These are phyloP conservation scores for Brachionus paranguensis DNA, from an alignment of 1,140 invertebrate species.

Conservation along the genomic window DNA sequence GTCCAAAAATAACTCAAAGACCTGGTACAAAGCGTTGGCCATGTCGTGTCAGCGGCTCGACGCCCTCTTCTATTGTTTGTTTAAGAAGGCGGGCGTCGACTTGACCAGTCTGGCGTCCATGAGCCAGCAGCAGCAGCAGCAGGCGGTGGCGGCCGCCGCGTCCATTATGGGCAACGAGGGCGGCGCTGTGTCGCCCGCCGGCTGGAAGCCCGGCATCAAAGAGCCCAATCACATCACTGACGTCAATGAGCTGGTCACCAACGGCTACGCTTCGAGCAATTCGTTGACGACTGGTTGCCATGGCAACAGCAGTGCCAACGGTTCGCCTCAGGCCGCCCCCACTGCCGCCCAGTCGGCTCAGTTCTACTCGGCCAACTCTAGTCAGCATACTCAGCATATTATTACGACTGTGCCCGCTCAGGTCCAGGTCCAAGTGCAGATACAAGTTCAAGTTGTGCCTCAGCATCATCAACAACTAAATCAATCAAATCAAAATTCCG, in stretches of 20 bases:
- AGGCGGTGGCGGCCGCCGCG: conserved; percentile 22
- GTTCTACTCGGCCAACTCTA: not conserved
- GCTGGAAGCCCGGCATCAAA: conserved; percentile 20
- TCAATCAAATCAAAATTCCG: conserved; percentile 5
- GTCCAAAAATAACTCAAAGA: conserved; percentile 16
- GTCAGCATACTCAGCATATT: conserved; percentile 19
- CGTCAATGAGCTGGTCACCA: conserved; percentile 19
- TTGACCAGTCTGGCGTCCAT: conserved; percentile 25
- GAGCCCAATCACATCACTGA: conserved; percentile 27
- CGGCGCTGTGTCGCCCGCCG: not conserved
- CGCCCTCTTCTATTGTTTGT: conserved; percentile 31
- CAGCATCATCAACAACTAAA: conserved; percentile 26
- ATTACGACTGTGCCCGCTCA: conserved; percentile 29
- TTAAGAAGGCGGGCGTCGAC: conserved; percentile 40
- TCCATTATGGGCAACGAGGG: conserved; percentile 22
- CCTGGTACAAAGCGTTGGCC: conserved; percentile 31
- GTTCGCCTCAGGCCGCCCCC: too few species aligned
- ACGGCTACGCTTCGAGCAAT: not conserved
- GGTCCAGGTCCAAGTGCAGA: conserved; percentile 38
- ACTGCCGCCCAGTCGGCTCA: not conserved
- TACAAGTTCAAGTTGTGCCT: not conserved
- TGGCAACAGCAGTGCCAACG: not conserved
- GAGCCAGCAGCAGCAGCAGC: conserved; percentile 30
- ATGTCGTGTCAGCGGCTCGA: conserved; percentile 32
- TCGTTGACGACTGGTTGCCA: not conserved